phyloP scores from a whole-genome alignment of 2,113 vertebrate species.

The Coryphaenoides rupestris region DNA sequence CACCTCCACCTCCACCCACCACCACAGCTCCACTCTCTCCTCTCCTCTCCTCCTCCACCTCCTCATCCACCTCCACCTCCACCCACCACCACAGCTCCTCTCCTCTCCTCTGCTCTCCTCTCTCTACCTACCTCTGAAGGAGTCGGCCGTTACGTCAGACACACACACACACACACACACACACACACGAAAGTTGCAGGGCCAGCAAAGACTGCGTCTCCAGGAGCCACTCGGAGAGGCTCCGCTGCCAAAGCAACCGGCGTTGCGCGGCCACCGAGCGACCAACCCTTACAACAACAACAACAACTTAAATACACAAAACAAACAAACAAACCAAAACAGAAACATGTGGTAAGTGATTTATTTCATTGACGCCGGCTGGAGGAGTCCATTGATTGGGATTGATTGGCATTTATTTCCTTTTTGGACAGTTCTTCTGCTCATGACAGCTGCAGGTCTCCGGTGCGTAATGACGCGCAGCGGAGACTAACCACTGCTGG shows the following conservation, averaged over 20 bases:
- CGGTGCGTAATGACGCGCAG: slow-evolving; percentile 58
- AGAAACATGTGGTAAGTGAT: slow-evolving; percentile 67
- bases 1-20: slow-evolving; percentile 15
- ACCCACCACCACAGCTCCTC: too few species aligned
- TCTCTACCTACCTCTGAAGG: slow-evolving; percentile 68
- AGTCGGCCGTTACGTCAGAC: slow-evolving; percentile 73
- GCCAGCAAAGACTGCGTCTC: slow-evolving; percentile 70
- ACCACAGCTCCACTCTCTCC: neutral
- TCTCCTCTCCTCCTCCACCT: slow-evolving; percentile 28
- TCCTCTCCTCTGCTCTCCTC: slow-evolving; percentile 32
- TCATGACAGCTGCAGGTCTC: slow-evolving; percentile 68
- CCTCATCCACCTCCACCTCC: slow-evolving; percentile 22
- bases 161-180: slow-evolving; percentile 47
- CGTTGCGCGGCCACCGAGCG: slow-evolving; percentile 59
- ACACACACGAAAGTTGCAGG: slow-evolving; percentile 61
- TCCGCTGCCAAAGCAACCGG: slow-evolving; percentile 71
- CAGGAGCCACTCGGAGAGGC: slow-evolving; percentile 70
- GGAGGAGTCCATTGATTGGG: slow-evolving; percentile 1
- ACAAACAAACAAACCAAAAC: too few species aligned
- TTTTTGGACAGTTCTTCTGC: slow-evolving; percentile 46
- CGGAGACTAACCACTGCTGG: slow-evolving; percentile 40
- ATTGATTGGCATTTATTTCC: slow-evolving; percentile 25
- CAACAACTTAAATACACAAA: slow-evolving; percentile 51
- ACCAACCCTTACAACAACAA: slow-evolving; percentile 61
- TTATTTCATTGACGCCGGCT: slow-evolving; percentile 50